phyloP scores from a whole-genome alignment of 2,888 invertebrate species.

The Trachelus tabidus region DNA sequence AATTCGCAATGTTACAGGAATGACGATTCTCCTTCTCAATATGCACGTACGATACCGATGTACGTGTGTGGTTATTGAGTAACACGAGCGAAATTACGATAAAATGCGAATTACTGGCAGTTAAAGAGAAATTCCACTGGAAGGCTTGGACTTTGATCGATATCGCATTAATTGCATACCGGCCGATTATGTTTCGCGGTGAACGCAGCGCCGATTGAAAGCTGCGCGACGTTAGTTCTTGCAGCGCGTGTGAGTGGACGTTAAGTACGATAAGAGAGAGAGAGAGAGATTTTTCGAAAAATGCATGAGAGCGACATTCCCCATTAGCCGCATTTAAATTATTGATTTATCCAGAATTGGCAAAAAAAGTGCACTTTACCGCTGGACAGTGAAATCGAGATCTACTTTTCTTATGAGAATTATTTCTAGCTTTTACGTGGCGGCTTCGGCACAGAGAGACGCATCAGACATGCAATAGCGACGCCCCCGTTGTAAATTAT shows the following conservation, averaged over 20 bases:
- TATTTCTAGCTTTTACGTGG: not conserved
- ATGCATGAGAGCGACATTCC: not conserved
- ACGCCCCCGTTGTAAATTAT: constrained; percentile 56
- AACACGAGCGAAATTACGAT: constrained; percentile 49
- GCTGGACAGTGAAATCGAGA: not conserved
- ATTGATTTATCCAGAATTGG: not conserved
- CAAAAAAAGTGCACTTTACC: not conserved
- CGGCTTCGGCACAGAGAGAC: constrained; percentile 18
- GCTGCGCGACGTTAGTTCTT: not conserved
- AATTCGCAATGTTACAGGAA: not conserved
- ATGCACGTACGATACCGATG: no score
- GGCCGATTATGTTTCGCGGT: constrained; percentile 13
- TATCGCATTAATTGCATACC: constrained; percentile 55
- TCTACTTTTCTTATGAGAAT: not conserved
- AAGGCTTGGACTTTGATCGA: constrained; percentile 34
- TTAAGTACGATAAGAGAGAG: no score
- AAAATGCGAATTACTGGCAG: constrained; percentile 47
- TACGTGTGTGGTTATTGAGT: not conserved
- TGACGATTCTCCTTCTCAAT: not conserved
- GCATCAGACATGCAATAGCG: constrained; percentile 46
- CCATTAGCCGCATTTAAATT: not conserved
- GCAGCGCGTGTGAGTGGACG: not conserved
- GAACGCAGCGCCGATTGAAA: constrained; percentile 2
- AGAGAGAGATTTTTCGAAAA: not conserved
- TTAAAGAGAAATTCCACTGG: constrained; percentile 31